phyloP scores from a whole-genome alignment of 2,888 invertebrate genomes.

The Tetrapedia diversipes region DNA sequence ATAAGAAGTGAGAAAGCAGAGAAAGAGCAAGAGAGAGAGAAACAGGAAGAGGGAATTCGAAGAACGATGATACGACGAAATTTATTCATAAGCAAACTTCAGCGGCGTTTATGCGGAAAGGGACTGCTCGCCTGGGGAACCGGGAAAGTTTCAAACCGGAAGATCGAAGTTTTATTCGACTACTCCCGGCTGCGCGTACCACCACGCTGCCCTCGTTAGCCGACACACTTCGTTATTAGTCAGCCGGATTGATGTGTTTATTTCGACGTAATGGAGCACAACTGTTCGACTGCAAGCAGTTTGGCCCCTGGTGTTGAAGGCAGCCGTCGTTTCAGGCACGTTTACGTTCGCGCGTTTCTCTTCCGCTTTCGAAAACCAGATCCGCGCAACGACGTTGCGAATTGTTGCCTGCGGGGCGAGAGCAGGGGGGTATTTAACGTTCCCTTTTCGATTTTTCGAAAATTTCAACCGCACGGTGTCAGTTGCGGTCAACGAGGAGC shows the following conservation, averaged over 20 bases:
- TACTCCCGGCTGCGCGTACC: conserved; percentile 19
- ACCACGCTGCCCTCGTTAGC: conserved; percentile 17
- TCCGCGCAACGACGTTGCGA: too few relatives aligned
- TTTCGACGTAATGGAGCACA: not conserved
- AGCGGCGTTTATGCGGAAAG: conserved; percentile 53
- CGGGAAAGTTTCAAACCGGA: conserved; percentile 42
- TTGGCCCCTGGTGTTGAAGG: not conserved
- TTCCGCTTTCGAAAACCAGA: not conserved
- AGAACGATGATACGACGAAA: conserved; percentile 70
- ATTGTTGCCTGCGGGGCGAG: too few relatives aligned
- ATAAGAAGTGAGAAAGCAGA: conserved; percentile 10
- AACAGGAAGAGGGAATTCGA: conserved; percentile 32
- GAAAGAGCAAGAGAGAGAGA: not conserved
- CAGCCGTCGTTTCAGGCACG: not conserved
- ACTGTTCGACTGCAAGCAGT: not conserved
- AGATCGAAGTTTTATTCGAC: conserved; percentile 52
- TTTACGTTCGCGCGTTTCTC: not conserved
- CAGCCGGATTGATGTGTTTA: conserved; percentile 29
- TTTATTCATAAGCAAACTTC: conserved; percentile 76
- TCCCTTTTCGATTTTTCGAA: too few relatives aligned
- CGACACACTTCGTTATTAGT: conserved; percentile 26
- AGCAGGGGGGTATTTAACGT: too few relatives aligned
- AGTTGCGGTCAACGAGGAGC: too few relatives aligned
- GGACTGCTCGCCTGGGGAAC: conserved; percentile 41
- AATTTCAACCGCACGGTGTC: too few relatives aligned